phyloP scores from a whole-genome alignment of 2,113 vertebrate species.

The Amphiprion percula region DNA sequence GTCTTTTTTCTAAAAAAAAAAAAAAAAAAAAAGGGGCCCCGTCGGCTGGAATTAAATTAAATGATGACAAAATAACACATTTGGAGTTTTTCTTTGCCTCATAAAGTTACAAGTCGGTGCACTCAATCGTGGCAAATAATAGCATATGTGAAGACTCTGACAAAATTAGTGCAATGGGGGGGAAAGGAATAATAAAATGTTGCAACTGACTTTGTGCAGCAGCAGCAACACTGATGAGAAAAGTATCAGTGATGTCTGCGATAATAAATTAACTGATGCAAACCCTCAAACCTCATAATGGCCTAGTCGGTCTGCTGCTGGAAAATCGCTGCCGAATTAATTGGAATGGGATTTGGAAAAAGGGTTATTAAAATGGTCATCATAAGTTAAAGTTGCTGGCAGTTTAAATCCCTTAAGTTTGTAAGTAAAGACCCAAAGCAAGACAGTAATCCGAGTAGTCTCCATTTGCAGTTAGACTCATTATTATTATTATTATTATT shows the following conservation, averaged over 20 bases:
- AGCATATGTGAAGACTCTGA: not conserved
- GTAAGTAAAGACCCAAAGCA: conserved; percentile 6
- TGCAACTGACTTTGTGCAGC: not conserved
- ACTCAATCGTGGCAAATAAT: conserved; percentile 12
- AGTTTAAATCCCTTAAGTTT: conserved; percentile 12
- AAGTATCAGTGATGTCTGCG: not conserved
- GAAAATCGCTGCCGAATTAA: conserved; percentile 25
- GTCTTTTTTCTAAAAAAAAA: not conserved
- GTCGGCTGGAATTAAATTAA: conserved; percentile 38
- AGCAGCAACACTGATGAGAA: not conserved
- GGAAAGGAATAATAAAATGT: not conserved
- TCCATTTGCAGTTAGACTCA: not conserved
- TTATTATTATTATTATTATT: not conserved
- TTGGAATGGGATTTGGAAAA: not conserved
- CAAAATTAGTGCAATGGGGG: conserved; percentile 2
- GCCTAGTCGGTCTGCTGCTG: conserved; percentile 38
- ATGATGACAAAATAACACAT: conserved; percentile 30
- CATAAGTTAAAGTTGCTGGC: conserved; percentile 42
- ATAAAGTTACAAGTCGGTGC: conserved; percentile 12
- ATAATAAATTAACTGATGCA: conserved; percentile 23
- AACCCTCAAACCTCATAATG: conserved; percentile 11
- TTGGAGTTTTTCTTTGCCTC: conserved; percentile 8
- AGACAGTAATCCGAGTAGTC: not conserved
- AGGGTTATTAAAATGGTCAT: conserved; percentile 12
- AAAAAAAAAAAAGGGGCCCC: too few relatives aligned